Evolutionary conservation across 2,797 vertebrate genomes (phyloP).

Genomic region (Clarias platycephalus): DNA sequence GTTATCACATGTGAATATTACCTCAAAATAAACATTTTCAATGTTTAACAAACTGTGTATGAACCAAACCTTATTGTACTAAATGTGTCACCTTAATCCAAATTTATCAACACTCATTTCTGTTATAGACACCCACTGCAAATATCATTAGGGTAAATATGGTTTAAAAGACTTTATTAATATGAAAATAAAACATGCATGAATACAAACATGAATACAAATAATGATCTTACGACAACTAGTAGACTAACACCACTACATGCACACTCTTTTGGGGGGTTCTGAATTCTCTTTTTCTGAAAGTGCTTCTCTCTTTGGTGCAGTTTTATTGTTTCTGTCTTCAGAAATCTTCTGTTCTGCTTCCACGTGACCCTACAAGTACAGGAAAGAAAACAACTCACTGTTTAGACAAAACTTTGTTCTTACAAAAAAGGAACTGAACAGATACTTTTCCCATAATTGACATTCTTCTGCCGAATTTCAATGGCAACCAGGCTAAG

Average conservation of each 20-base stretch:
- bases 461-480: too few relatives aligned
- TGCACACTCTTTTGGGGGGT: slow-evolving; percentile 31
- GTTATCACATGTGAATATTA: slow-evolving; percentile 29
- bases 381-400: not conserved
- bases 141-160: not conserved
- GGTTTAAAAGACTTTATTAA: slow-evolving; percentile 2
- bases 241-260: not conserved
- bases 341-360: slow-evolving; percentile 18
- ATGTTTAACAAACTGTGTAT: slow-evolving; percentile 6
- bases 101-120: not conserved
- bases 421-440: too few relatives aligned
- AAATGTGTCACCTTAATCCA: not conserved
- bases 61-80: not conserved
- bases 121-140: not conserved
- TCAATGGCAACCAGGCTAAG: too few relatives aligned
- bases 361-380: slow-evolving; percentile 28
- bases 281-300: slow-evolving; percentile 48
- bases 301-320: slow-evolving; percentile 46
- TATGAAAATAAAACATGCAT: not conserved
- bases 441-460: too few relatives aligned
- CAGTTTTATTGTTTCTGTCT: slow-evolving; percentile 27
- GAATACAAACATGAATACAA: too few relatives aligned
- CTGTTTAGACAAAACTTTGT: not conserved
- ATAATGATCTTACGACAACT: not conserved
- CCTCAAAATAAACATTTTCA: slow-evolving; percentile 38